phyloP scores from a whole-genome alignment of 2,888 invertebrate species.

The Tachina grossa region DNA sequence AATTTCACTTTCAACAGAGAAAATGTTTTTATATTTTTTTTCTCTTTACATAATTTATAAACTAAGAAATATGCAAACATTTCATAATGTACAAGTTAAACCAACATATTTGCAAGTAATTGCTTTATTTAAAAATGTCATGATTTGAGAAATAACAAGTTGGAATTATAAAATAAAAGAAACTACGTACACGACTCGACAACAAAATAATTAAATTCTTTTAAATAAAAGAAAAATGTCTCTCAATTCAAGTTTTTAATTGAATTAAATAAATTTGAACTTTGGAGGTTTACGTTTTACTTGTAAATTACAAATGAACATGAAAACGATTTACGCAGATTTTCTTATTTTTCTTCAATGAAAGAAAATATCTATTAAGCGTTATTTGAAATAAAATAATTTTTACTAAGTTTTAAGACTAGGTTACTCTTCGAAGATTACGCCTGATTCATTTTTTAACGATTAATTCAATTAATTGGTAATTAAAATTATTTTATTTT shows the following conservation, averaged over 20 bases:
- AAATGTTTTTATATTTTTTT: not conserved
- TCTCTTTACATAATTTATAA: conserved; percentile 44
- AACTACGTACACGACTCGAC: not conserved
- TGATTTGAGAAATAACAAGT: conserved; percentile 17
- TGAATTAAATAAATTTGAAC: conserved; percentile 71
- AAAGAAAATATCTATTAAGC: too few relatives aligned
- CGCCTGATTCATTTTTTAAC: too few relatives aligned
- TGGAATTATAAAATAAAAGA: conserved; percentile 32
- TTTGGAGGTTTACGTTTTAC: conserved; percentile 43
- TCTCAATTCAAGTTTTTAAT: conserved; percentile 43
- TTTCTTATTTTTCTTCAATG: not conserved
- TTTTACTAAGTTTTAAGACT: too few relatives aligned
- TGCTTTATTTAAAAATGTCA: conserved; percentile 55
- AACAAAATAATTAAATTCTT: conserved; percentile 27
- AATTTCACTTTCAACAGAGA: conserved; percentile 62
- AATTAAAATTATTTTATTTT: too few relatives aligned
- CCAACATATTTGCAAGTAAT: not conserved
- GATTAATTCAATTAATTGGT: too few relatives aligned
- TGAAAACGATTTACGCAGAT: conserved; percentile 23
- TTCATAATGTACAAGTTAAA: conserved; percentile 23
- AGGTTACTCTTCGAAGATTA: too few relatives aligned
- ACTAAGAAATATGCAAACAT: not conserved
- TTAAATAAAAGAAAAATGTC: not conserved
- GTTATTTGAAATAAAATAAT: too few relatives aligned
- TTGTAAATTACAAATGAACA: conserved; percentile 22